These are phyloP conservation scores for Macropodus opercularis DNA, from an alignment of 2,797 vertebrate genomes.

Conservation along the genomic window DNA sequence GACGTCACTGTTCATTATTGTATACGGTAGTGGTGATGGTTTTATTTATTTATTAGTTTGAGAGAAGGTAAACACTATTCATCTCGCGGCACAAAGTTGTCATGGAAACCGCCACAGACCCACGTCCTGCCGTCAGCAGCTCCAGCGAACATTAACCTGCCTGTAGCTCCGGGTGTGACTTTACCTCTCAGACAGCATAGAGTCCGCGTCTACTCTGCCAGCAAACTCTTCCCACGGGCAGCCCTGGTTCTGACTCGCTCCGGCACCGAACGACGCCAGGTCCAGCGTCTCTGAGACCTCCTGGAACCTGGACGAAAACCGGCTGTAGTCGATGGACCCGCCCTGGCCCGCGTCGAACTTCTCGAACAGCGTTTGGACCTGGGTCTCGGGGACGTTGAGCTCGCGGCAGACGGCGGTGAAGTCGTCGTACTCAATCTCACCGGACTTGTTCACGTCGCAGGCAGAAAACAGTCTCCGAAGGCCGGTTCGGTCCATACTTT, in stretches of 20 bases:
- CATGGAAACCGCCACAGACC: background rate
- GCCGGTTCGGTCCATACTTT: conserved; percentile 61
- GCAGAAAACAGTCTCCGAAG: conserved; percentile 69
- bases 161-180: conserved; percentile 26
- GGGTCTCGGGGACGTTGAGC: conserved; percentile 71
- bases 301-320: conserved; percentile 79
- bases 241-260: conserved; percentile 2
- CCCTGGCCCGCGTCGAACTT: conserved; percentile 77
- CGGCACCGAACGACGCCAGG: conserved; percentile 57
- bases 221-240: conserved; percentile 75
- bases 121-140: too few species aligned
- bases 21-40: too few species aligned
- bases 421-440: conserved; percentile 79
- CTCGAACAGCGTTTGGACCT: conserved; percentile 73
- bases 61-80: too few species aligned
- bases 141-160: too few species aligned
- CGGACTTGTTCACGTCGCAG: conserved; percentile 81
- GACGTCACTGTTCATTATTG: too few species aligned
- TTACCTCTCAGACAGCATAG: conserved; percentile 71
- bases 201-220: conserved; percentile 61
- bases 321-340: conserved; percentile 79
- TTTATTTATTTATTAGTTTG: too few species aligned
- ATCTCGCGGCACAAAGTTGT: background rate
- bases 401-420: conserved; percentile 79
- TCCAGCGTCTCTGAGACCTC: conserved; percentile 79